Evolutionary conservation across 1,140 invertebrate genomes (phyloP), one percentile per base, ranked within the genome.

Genomic region (Streblospio benedicti): DNA sequence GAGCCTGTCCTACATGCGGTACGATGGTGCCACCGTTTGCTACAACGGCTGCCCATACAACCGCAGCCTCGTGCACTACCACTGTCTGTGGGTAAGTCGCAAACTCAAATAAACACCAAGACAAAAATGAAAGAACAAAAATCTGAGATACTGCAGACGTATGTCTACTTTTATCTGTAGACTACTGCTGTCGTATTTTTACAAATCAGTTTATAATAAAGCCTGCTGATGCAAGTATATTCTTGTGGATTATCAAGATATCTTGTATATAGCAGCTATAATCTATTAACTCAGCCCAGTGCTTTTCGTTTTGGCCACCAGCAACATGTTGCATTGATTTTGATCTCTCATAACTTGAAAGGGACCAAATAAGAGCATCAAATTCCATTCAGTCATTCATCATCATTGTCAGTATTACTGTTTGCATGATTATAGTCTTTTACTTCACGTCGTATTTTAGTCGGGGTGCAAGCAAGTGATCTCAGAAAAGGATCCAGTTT

Each of bases 391-490:
- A 12, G 38, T 12, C 12, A n/a, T 4, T 44, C 43, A 44, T 44
- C 43, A 44, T 44, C 43, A 44, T 44, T 23, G 25, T 44, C 43
- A 44, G 18, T 23, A 6, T 44, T 23, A 6, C 25, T 23, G 9
- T 44, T 23, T 20, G 18, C 43, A 44, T 44, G n/a, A 44, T 44
- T 23, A 44, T 44, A n/a, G 9, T 44, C 43, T n/a, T n/a, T n/a
- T n/a, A n/a, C n/a, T n/a, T n/a, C n/a, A n/a, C n/a, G n/a, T n/a
- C n/a, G n/a, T n/a, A n/a, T 80, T 82, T 31, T 75, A 89, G 88
- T 89, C 91, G 69, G 88, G 86, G 57, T 95, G 92, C 73, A 83
- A 85, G 18, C 89, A 90, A 71, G 85, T 90, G 2, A 87, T 94
- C 54, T 31, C 45, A 23, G 84, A 86, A 6, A 84, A 84, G 14